Evolutionary conservation across 2,113 vertebrate genomes (phyloP), one percentile per base, ranked within the genome.

Genomic region (Mus pahari): DNA sequence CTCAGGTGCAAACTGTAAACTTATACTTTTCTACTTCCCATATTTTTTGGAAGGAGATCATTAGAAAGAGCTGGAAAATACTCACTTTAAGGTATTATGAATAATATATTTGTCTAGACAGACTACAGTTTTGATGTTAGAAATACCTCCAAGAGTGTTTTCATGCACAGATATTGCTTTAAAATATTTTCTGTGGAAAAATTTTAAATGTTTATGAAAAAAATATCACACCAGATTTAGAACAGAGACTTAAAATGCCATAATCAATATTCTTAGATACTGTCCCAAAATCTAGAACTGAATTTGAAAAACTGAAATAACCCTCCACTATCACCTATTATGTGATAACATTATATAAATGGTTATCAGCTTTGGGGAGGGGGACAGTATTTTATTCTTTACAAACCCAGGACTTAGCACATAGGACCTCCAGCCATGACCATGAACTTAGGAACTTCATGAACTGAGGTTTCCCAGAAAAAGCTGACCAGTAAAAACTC

Each of bases 161-260:
- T 89, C 8, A 48, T 20, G 58, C 4, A 71, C 19, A 93, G 3
- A 62, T 12, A 86, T 3, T 92, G 20, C n/a, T 74, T 93, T 82
- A 91, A 83, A 83, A 77, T 82, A 86, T 86, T 86, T 94, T 86
- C 16, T 55, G 14, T 39, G 66, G 92, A 92, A 62, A 91, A 92
- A 60, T 0, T 50, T 48, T 33, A 36, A 66, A 36, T 20, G 2
- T 60, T 91, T 86, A 55, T 70, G 33, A 14, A 33, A 62, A 33
- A 64, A 39, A 68, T 6, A 71, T 84, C 55, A 82, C 20, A 36
- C 79, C 84, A 89, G 84, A 83, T 74, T 86, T 53, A n/a, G 20
- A 74, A 73, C 68, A 39, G 50, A 50, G n/a, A 82, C 11, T 71
- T 4, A 89, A 42, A 82, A 22, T 20, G 86, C 13, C 33, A 83